These are phyloP conservation scores for Poeciliopsis turneri DNA, from an alignment of 2,797 vertebrate species.

Conservation along the genomic window DNA sequence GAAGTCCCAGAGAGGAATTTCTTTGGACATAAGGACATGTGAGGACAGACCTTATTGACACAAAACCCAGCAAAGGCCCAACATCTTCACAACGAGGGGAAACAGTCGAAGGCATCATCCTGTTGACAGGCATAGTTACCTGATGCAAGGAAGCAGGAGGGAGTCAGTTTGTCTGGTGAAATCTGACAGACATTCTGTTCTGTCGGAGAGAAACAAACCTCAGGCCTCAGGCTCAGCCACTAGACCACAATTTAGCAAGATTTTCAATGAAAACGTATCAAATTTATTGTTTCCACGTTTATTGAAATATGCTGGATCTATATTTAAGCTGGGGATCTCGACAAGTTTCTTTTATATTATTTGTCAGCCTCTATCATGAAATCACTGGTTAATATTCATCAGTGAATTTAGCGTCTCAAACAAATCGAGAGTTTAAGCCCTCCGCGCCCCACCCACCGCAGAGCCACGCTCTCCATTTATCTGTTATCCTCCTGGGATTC, in stretches of 20 bases:
- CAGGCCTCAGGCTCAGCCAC: not conserved
- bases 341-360: conserved; percentile 14
- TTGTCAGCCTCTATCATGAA: conserved; percentile 13
- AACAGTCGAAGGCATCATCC: not conserved
- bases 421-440: conserved; percentile 12
- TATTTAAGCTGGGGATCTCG: not conserved
- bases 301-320: not conserved
- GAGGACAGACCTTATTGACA: not conserved
- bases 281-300: not conserved
- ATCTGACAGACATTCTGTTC: not conserved
- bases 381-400: conserved; percentile 55
- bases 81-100: not conserved
- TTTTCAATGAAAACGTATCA: not conserved
- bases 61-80: not conserved
- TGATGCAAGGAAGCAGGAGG: not conserved
- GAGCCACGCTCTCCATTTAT: not conserved
- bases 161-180: not conserved
- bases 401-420: conserved; percentile 31
- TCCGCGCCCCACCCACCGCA: not conserved
- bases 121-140: not conserved
- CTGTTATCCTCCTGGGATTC: not conserved
- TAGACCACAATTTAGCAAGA: not conserved
- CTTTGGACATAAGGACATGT: not conserved
- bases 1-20: not conserved
- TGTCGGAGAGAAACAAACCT: not conserved